Evolutionary conservation across 2,797 vertebrate genomes (phyloP).

Genomic region (Parauchenoglanis ngamensis): DNA sequence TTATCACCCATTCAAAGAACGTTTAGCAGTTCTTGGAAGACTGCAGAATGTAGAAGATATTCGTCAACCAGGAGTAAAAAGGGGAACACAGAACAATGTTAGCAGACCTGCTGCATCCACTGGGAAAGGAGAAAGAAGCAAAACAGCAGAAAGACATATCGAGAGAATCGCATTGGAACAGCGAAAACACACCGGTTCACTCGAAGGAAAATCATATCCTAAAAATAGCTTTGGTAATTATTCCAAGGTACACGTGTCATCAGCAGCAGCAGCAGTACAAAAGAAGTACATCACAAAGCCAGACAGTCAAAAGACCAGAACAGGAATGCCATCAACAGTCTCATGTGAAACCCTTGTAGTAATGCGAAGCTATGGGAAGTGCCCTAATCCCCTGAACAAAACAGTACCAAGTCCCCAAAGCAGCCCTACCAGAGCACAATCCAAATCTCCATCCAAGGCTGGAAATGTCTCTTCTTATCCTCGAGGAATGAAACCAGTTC

Average conservation of each 20-base stretch:
- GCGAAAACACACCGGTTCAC: constrained; percentile 69
- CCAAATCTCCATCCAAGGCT: constrained; percentile 86
- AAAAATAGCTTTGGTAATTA: constrained; percentile 66
- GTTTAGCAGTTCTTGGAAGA: constrained; percentile 84
- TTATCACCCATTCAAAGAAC: constrained; percentile 85
- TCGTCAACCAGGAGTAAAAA: constrained; percentile 47
- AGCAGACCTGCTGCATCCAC: constrained; percentile 24
- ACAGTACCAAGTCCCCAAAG: constrained; percentile 73
- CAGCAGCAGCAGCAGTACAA: constrained; percentile 40
- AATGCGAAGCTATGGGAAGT: constrained; percentile 80
- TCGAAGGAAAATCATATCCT: constrained; percentile 74
- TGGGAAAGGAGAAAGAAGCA: constrained; percentile 64
- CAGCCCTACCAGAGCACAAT: constrained; percentile 86
- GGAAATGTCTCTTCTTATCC: constrained; percentile 65
- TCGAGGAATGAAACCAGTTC: constrained; percentile 65
- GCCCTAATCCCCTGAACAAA: constrained; percentile 69
- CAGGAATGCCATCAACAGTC: constrained; percentile 68
- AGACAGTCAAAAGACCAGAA: constrained; percentile 79
- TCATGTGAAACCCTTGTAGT: constrained; percentile 70
- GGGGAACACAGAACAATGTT: constrained; percentile 47
- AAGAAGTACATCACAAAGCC: constrained; percentile 67
- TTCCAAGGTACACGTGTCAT: constrained; percentile 72
- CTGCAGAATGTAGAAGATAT: constrained; percentile 76
- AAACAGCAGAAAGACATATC: constrained; percentile 66
- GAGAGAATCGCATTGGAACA: constrained; percentile 70